Percentiles rank a stretch among this genome's conserved stretches.
These are phyloP conservation scores for Galeruca laticollis DNA, from an alignment of 2,888 invertebrate genomes.

Conservation along the genomic window DNA sequence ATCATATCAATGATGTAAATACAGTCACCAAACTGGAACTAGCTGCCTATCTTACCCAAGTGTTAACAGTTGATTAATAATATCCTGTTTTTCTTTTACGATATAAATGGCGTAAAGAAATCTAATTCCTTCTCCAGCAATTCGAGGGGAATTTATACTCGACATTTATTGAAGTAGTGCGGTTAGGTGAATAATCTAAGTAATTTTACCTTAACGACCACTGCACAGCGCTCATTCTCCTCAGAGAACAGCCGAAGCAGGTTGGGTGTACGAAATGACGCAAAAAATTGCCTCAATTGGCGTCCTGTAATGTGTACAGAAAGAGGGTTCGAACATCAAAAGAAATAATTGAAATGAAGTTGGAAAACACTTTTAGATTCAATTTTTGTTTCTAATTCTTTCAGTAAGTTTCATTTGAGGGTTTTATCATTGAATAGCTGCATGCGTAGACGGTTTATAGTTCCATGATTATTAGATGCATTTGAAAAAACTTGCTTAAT, in stretches of 20 bases:
- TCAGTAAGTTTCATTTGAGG: too few species aligned
- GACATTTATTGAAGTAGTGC: conserved; percentile 33
- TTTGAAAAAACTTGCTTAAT: too few species aligned
- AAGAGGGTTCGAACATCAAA: conserved; percentile 6
- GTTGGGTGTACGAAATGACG: conserved; percentile 19
- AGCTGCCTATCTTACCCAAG: background rate
- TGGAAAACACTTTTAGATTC: background rate
- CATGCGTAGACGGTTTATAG: too few species aligned
- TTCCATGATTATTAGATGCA: too few species aligned
- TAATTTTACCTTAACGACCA: conserved; percentile 35
- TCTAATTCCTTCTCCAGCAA: conserved; percentile 22
- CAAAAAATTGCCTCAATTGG: conserved; percentile 25
- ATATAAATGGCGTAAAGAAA: conserved; percentile 18
- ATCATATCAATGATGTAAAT: too few species aligned
- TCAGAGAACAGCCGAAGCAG: conserved; percentile 5
- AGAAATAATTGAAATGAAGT: background rate
- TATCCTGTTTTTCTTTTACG: background rate
- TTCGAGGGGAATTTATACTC: conserved; percentile 33
- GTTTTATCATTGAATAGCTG: too few species aligned
- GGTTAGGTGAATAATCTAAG: conserved; percentile 39
- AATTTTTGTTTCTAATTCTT: background rate
- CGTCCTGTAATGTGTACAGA: background rate
- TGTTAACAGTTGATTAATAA: conserved; percentile 4
- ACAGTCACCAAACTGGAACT: background rate
- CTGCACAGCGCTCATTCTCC: conserved; percentile 10